Base-by-base conservation (phyloP, 2,888 invertebrate genomes). In the Leptinotarsa tumamoca region DNA sequence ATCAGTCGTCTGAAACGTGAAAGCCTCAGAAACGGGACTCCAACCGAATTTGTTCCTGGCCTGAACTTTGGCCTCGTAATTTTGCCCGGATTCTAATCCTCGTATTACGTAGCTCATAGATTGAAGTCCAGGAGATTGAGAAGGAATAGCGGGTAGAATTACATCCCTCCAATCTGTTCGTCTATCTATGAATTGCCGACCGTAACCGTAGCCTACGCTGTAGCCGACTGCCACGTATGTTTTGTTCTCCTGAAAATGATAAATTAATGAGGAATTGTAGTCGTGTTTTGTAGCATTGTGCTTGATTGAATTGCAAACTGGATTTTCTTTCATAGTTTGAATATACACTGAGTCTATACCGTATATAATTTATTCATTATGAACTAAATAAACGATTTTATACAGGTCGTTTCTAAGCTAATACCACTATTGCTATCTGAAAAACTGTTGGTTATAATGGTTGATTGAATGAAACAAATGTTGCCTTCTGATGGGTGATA, bases 1-100 rank as follows among this genome's bases (percentile, higher is more conserved):
- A 80, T 91, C 91, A 81, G 92, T 91, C 79, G 93, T 92, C 82
- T 91, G 90, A 86, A 93, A 93, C 77, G 90, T 89, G 86, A 93
- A 92, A 71, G 91, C 90, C 72, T 91, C 91, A 33, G 92, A 92
- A 82, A 91, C 88, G 72, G 91, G 91, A 86, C 92, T 92, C 93
- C 92, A 93, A 77, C 93, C 93, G 85, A 91, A 93, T 80, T 92
- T 91, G 87, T 93, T 93, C 85, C 91, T 90, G 73, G 93, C 92
- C 83, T 91, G 91, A 74, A 93, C 92, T 85, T 91, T 91, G 73
- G 93, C 93, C 84, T 93, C 93, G 84, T 93, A 93, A 83, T 92
- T 91, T 74, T 91, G 90, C 78, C 91, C 92, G 17, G 92, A 90
- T 84, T 93, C 92, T 82, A 93, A 89, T 71, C 91, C 92, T 80